These are phyloP conservation scores for Eucriotettix oculatus DNA, from an alignment of 2,888 invertebrate genomes.

Conservation along the genomic window DNA sequence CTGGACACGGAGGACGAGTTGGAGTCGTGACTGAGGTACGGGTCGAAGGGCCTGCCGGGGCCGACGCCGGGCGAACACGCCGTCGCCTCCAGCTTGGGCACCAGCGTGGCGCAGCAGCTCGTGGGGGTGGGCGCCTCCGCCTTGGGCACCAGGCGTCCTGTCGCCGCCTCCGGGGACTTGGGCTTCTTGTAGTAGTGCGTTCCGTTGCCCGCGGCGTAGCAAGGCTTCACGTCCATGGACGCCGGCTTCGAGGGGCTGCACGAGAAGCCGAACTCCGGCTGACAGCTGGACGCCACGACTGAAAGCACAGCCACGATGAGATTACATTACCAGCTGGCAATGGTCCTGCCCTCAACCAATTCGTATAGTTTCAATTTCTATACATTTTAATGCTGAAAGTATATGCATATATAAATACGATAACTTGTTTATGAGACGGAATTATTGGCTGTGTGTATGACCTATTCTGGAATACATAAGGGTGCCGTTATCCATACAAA, in stretches of 20 bases:
- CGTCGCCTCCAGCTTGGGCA: conserved; percentile 35
- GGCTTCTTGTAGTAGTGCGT: conserved; percentile 24
- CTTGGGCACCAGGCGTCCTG: conserved; percentile 45
- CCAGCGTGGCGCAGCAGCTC: conserved; percentile 29
- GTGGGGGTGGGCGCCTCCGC: conserved; percentile 33
- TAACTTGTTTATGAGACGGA: too few species aligned
- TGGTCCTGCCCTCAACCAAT: too few species aligned
- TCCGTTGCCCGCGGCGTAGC: conserved; percentile 18
- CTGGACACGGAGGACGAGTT: conserved; percentile 49
- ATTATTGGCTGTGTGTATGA: too few species aligned
- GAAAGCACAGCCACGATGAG: too few species aligned
- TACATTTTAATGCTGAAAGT: too few species aligned
- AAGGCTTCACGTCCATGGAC: conserved; percentile 22
- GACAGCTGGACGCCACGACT: background rate
- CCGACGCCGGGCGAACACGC: conserved; percentile 28
- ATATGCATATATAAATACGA: too few species aligned
- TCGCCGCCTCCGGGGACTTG: conserved; percentile 13
- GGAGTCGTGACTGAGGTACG: conserved; percentile 49
- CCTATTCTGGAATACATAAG: too few species aligned
- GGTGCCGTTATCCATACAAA: too few species aligned
- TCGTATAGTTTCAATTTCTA: too few species aligned
- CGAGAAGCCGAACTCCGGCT: background rate
- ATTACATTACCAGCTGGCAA: too few species aligned
- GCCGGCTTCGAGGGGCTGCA: conserved; percentile 16
- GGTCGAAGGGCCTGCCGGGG: conserved; percentile 37